phyloP scores from a whole-genome alignment of 2,797 vertebrate genomes.

The Crocodylus rhombifer region DNA sequence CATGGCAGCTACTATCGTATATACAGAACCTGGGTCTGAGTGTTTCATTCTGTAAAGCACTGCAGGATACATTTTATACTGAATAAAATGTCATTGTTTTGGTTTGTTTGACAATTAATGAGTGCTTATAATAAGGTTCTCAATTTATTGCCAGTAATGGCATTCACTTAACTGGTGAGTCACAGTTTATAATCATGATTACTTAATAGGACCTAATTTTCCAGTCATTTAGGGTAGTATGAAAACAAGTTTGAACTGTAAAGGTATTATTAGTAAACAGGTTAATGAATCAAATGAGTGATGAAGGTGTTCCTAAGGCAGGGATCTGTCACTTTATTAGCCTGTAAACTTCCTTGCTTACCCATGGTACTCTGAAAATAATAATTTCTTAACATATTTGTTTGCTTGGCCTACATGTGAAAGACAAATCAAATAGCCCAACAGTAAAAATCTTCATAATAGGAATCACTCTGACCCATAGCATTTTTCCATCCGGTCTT shows the following conservation, averaged over 20 bases:
- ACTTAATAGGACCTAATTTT: slow-evolving; percentile 76
- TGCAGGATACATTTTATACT: slow-evolving; percentile 47
- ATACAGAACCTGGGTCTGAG: not conserved
- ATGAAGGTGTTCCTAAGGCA: slow-evolving; percentile 36
- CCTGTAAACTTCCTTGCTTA: slow-evolving; percentile 59
- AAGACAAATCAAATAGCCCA: slow-evolving; percentile 33
- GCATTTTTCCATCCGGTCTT: slow-evolving; percentile 42
- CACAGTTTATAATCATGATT: slow-evolving; percentile 67
- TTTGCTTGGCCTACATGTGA: slow-evolving; percentile 39
- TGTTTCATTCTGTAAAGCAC: slow-evolving; percentile 43
- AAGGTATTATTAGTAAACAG: slow-evolving; percentile 46
- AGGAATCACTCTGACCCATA: slow-evolving; percentile 21
- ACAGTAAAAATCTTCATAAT: slow-evolving; percentile 31
- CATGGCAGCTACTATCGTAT: not conserved
- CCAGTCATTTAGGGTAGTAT: slow-evolving; percentile 54
- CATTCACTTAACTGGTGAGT: slow-evolving; percentile 66
- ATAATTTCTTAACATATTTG: slow-evolving; percentile 62
- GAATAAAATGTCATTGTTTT: slow-evolving; percentile 60
- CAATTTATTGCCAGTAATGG: slow-evolving; percentile 61
- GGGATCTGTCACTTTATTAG: not conserved
- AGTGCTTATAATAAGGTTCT: slow-evolving; percentile 53
- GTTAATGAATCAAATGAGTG: slow-evolving; percentile 54
- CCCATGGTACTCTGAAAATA: slow-evolving; percentile 56
- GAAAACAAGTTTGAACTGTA: slow-evolving; percentile 65
- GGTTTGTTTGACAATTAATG: slow-evolving; percentile 47